Conservation (phyloP, 2,888 invertebrate genomes). For the Cephus pygmeus region DNA sequence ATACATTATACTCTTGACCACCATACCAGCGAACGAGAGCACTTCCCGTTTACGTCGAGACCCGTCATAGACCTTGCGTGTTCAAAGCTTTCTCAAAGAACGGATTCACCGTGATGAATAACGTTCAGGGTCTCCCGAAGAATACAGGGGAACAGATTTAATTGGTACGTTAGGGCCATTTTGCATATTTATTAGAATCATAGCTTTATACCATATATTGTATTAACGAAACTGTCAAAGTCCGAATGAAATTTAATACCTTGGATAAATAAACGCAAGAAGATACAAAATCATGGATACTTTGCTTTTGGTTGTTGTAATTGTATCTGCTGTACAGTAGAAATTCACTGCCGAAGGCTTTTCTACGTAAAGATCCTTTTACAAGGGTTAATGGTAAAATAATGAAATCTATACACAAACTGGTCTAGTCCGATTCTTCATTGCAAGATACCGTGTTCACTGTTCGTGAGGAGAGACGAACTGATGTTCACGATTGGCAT, state of each 20-base stretch:
- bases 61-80: conserved; percentile 1
- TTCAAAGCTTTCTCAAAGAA: conserved; percentile 6
- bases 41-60: background rate
- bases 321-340: background rate
- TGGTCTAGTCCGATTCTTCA: background rate
- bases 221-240: background rate
- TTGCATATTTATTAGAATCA: conserved; percentile 13
- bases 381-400: background rate
- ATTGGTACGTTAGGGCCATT: conserved; percentile 28
- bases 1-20: background rate
- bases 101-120: conserved; percentile 13
- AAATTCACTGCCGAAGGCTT: background rate
- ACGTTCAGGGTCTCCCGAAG: background rate
- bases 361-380: background rate
- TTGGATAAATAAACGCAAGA: background rate
- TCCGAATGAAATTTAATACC: background rate
- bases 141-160: conserved; percentile 32
- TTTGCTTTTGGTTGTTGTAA: background rate
- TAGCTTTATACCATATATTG: background rate
- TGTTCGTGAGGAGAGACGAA: background rate
- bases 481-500: background rate
- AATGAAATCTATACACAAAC: background rate
- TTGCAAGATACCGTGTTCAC: background rate
- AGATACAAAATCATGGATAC: background rate
- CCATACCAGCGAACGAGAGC: background rate